Evolutionary conservation across 2,797 vertebrate genomes (phyloP), one percentile per base, ranked within the genome.

Genomic region (Phaenicophaeus curvirostris): DNA sequence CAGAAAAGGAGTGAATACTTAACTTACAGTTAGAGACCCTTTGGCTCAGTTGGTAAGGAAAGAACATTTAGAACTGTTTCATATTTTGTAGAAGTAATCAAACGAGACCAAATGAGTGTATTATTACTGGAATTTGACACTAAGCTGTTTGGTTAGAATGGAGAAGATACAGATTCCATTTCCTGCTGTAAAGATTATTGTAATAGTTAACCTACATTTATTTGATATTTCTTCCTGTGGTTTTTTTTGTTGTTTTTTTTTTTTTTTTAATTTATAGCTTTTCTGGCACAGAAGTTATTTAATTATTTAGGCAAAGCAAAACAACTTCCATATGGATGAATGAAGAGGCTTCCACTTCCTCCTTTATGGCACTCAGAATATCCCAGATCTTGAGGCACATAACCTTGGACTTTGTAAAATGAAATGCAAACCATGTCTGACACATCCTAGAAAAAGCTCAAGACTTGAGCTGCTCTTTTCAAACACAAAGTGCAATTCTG

Each of bases 81-180:
- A 2, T 2, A 0, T 67, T 82, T 68, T n/a, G 8, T 20, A 57
- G 27, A 88, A 68, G 8, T 53, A 8, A 39, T 17, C 65, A 68
- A 59, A 75, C 12, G 6, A 65, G 33, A 53, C 21, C 13, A 76
- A 67, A 21, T 35, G 8, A 48, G 2, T 58, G 8, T 44, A 35
- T 2, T 67, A 12, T 39, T 58, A 16, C 8, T 80, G 41, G 54
- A 91, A 33, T 62, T 54, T 66, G 28, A 46, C 20, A 23, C 66
- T 41, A 69, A 69, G 2, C 14, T 66, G 3, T 35, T 77, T 69
- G 59, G 25, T 33, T 54, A 59, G 6, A 41, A 4, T 15, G 8
- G 9, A 77, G 30, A 20, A 77, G 7, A 66, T 23, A 41, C 1
- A 59, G 2, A 2, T 28, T 89, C 46, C 0, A 0, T 19, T 41